A percentile compares a stretch with the other conserved stretches of the same genome.
Evolutionary conservation across 2,888 invertebrate genomes (phyloP).

Genomic region (Amiota minor): DNA sequence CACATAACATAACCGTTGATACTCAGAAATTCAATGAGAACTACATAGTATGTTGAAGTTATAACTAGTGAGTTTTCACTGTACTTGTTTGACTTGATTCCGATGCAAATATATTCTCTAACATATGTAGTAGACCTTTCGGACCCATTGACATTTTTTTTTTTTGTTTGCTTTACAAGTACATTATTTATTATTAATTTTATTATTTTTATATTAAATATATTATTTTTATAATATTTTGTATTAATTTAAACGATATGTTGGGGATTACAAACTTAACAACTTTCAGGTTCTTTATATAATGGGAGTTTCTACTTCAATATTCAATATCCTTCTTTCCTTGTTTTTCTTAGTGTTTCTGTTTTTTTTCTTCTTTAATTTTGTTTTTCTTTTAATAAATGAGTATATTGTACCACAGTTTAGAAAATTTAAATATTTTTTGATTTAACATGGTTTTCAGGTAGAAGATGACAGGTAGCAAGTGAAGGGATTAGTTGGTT

Average conservation of each 20-base stretch:
- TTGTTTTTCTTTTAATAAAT: not conserved
- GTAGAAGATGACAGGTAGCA: conserved; percentile 26
- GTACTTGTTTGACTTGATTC: not conserved
- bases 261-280: conserved; percentile 65
- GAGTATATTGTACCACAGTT: conserved; percentile 30
- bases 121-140: not conserved
- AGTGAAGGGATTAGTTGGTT: conserved; percentile 1
- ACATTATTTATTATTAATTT: conserved; percentile 34
- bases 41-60: not conserved
- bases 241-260: conserved; percentile 65
- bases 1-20: conserved; percentile 17
- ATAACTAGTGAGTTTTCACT: not conserved
- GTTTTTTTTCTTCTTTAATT: not conserved
- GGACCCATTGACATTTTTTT: conserved; percentile 23
- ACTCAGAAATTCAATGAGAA: not conserved
- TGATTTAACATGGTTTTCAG: conserved; percentile 4
- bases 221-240: conserved; percentile 34
- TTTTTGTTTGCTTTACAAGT: too few species aligned
- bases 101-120: not conserved
- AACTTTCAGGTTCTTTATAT: conserved; percentile 55
- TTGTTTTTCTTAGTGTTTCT: conserved; percentile 1
- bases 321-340: not conserved
- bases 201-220: conserved; percentile 37
- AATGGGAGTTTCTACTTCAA: conserved; percentile 18
- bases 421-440: conserved; percentile 26